Conservation (phyloP, 2,113 vertebrate species). For the Caretta caretta region DNA sequence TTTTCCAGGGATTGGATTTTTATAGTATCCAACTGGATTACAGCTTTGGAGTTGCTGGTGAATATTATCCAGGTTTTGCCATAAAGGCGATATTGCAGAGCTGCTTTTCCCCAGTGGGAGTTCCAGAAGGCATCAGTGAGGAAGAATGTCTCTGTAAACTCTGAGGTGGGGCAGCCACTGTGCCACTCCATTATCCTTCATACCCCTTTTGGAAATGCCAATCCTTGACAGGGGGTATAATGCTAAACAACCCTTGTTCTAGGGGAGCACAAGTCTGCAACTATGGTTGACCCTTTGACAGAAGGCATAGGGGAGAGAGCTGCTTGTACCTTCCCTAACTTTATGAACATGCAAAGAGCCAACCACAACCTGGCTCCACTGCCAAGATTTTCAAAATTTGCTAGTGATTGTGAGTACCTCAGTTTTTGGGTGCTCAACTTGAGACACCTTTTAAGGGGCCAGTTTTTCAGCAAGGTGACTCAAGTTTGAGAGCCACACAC, state of each 20-base stretch:
- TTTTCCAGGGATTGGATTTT: not conserved
- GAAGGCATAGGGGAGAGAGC: not conserved
- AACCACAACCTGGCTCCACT: not conserved
- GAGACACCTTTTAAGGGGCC: not conserved
- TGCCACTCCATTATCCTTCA: not conserved
- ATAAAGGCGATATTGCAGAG: not conserved
- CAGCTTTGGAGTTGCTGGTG: not conserved
- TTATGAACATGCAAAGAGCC: not conserved
- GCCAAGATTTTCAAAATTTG: not conserved
- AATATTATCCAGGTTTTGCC: not conserved
- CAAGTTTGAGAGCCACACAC: not conserved
- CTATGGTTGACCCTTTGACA: not conserved
- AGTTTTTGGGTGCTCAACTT: not conserved
- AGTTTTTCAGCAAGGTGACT: conserved; percentile 28
- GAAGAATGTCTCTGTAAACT: not conserved
- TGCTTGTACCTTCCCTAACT: not conserved
- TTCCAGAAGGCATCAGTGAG: not conserved
- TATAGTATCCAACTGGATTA: not conserved
- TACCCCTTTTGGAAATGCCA: not conserved
- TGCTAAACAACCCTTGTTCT: not conserved
- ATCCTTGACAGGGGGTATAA: not conserved
- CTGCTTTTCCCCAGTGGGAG: not conserved
- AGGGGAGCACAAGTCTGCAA: not conserved
- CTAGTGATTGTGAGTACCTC: not conserved
- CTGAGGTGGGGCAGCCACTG: not conserved